Evolutionary conservation across 2,888 invertebrate species (phyloP).

Genomic region (Tetranychus piercei): DNA sequence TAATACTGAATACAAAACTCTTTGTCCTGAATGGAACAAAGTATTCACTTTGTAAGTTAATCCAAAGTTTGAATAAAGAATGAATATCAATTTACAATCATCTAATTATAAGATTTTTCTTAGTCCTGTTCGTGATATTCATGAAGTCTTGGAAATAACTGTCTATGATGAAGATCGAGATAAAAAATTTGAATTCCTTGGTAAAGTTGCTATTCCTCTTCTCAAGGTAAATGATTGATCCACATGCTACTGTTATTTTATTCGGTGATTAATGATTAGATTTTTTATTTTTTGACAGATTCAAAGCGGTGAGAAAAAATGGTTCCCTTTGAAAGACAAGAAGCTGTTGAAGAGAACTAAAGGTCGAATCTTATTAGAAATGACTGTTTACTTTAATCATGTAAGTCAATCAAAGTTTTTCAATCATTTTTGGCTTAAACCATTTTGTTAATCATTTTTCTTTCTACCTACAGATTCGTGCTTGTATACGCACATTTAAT

Average conservation of each 20-base stretch:
- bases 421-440: background rate
- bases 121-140: constrained; percentile 54
- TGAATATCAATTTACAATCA: constrained; percentile 6
- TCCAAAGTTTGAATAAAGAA: background rate
- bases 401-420: constrained; percentile 37
- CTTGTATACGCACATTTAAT: constrained; percentile 76
- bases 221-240: constrained; percentile 36
- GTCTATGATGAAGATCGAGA: constrained; percentile 95
- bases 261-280: background rate
- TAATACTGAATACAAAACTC: constrained; percentile 93
- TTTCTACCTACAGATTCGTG: constrained; percentile 44
- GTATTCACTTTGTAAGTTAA: constrained; percentile 81
- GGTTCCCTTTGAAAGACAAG: constrained; percentile 91
- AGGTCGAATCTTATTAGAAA: constrained; percentile 78
- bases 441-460: background rate
- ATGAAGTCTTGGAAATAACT: constrained; percentile 77
- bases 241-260: background rate
- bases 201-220: constrained; percentile 71
- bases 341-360: constrained; percentile 75
- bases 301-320: constrained; percentile 70
- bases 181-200: constrained; percentile 81
- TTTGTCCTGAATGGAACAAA: constrained; percentile 93
- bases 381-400: constrained; percentile 80
- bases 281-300: constrained; percentile 38
- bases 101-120: constrained; percentile 5